Conservation (phyloP, 1,140 invertebrate genomes). For the Coboldia fuscipes region DNA sequence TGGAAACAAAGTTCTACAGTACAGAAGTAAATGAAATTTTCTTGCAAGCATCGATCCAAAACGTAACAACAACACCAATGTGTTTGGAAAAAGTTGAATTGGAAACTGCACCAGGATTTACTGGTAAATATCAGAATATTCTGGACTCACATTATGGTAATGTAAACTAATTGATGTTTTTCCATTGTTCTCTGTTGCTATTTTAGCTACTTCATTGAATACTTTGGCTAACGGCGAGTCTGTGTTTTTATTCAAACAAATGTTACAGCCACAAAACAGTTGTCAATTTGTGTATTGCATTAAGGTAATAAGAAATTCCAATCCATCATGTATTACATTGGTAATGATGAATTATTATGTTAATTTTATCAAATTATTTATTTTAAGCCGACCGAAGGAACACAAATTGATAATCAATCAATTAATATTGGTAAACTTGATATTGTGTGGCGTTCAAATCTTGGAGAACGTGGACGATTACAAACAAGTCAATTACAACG, state of each 20-base stretch:
- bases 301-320: too few relatives aligned
- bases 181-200: conserved; percentile 7
- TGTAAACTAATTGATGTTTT: conserved; percentile 1
- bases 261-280: conserved; percentile 52
- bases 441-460: conserved; percentile 86
- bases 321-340: not conserved
- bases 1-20: conserved; percentile 97
- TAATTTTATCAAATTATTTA: not conserved
- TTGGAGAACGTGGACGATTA: conserved; percentile 83
- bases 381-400: too few relatives aligned
- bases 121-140: conserved; percentile 24
- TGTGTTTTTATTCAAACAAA: conserved; percentile 69
- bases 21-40: conserved; percentile 94
- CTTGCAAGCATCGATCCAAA: conserved; percentile 68
- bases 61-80: conserved; percentile 74
- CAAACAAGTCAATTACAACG: conserved; percentile 89
- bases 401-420: too few relatives aligned
- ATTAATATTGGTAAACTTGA: conserved; percentile 92
- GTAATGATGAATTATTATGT: too few relatives aligned
- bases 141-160: too few relatives aligned
- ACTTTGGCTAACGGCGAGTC: conserved; percentile 35
- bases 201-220: conserved; percentile 45
- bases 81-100: conserved; percentile 79
- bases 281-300: conserved; percentile 90
- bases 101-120: conserved; percentile 77